Percentiles rank a stretch among this genome's conserved stretches.
Evolutionary conservation across 2,113 vertebrate species (phyloP).

Genomic region (Acrocephalus kingi): DNA sequence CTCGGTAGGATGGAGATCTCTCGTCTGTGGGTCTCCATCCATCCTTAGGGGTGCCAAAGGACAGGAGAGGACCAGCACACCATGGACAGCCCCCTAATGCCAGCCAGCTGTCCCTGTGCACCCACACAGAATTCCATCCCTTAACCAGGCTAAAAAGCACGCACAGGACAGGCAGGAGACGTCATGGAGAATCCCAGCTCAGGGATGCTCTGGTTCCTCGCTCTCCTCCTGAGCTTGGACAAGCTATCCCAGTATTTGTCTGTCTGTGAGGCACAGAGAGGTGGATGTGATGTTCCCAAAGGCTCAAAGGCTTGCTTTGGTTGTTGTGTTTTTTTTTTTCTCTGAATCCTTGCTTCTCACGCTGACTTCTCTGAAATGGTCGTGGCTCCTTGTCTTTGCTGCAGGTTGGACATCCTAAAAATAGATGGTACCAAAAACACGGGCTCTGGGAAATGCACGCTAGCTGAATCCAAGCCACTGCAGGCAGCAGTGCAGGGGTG

Average conservation of each 20-base stretch:
- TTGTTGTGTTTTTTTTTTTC: too few relatives aligned
- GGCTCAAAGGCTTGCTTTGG: background rate
- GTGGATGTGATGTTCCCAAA: background rate
- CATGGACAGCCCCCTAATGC: background rate
- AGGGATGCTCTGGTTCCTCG: background rate
- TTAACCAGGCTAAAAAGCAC: background rate
- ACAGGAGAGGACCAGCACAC: background rate
- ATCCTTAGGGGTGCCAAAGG: background rate
- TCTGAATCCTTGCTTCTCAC: background rate
- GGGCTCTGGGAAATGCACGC: background rate
- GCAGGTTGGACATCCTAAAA: conserved; percentile 45
- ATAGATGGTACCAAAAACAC: background rate
- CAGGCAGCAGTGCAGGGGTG: background rate
- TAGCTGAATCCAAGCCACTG: background rate
- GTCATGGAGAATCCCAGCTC: background rate
- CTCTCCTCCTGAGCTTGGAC: background rate
- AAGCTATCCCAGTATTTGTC: background rate
- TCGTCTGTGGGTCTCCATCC: background rate
- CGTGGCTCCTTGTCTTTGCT: background rate
- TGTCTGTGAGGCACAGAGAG: background rate
- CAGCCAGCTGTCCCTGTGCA: background rate
- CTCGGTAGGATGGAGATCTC: background rate
- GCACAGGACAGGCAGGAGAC: background rate
- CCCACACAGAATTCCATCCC: background rate
- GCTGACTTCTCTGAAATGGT: background rate